These are phyloP conservation scores for Sinella curviseta DNA, from an alignment of 1,140 invertebrate genomes.

Conservation along the genomic window DNA sequence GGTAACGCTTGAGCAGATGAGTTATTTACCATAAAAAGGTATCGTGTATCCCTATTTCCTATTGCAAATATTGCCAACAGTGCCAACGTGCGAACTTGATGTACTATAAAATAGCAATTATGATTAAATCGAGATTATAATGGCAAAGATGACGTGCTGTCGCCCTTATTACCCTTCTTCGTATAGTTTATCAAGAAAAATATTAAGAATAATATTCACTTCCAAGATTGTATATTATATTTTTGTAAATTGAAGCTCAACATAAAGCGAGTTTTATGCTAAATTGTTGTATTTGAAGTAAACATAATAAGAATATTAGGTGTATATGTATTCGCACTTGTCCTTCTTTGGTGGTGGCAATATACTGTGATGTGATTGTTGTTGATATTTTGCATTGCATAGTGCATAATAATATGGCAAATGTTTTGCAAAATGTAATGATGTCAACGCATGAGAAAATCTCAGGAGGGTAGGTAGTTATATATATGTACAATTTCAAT, in stretches of 20 bases:
- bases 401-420: background rate
- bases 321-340: no score
- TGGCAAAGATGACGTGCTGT: background rate
- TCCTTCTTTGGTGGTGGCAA: background rate
- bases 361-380: background rate
- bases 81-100: background rate
- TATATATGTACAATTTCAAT: background rate
- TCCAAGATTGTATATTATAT: no score
- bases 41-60: background rate
- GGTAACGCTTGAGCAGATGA: no score
- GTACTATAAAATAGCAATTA: background rate
- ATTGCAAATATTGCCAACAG: background rate
- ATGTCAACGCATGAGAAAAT: constrained; percentile 16
- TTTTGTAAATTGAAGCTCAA: no score
- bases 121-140: background rate
- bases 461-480: background rate
- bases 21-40: background rate
- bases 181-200: background rate
- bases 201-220: no score
- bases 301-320: no score
- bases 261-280: no score
- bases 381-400: background rate
- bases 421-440: background rate
- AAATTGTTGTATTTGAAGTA: no score
- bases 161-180: background rate